Conservation (phyloP, 2,888 invertebrate species). For the Mylabris sibirica region DNA sequence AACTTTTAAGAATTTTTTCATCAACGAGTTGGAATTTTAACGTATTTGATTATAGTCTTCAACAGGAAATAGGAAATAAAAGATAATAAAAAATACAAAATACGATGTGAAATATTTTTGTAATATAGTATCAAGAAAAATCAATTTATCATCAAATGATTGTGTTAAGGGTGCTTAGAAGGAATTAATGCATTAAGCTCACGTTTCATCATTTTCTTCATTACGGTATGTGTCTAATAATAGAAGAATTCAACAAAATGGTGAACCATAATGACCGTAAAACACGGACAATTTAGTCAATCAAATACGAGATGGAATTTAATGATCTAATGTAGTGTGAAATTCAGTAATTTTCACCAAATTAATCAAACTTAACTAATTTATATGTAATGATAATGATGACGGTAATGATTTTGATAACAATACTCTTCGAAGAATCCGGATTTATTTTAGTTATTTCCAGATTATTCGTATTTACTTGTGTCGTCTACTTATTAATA, state of each 20-base stretch:
- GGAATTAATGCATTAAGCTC: constrained; percentile 24
- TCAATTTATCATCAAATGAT: not conserved
- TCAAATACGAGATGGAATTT: constrained; percentile 27
- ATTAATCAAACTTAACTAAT: not conserved
- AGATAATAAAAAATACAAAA: not conserved
- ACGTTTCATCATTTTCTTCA: constrained; percentile 11
- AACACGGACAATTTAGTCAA: constrained; percentile 16
- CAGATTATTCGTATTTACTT: too few species aligned
- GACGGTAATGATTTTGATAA: too few species aligned
- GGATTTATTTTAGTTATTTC: too few species aligned
- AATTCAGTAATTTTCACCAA: not conserved
- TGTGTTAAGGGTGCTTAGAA: not conserved
- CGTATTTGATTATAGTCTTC: not conserved
- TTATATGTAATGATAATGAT: not conserved
- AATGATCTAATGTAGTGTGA: not conserved
- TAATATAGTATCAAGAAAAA: not conserved
- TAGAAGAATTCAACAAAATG: constrained; percentile 24
- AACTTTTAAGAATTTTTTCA: not conserved
- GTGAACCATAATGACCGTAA: constrained; percentile 25
- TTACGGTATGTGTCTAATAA: constrained; percentile 30
- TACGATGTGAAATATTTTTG: not conserved
- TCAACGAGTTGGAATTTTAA: not conserved
- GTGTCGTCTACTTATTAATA: too few species aligned
- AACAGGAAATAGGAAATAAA: not conserved
- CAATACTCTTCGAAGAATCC: too few species aligned